Base-by-base conservation (phyloP, 35 echinoderm and acorn worm genomes). In the Apostichopus parvimensis region DNA sequence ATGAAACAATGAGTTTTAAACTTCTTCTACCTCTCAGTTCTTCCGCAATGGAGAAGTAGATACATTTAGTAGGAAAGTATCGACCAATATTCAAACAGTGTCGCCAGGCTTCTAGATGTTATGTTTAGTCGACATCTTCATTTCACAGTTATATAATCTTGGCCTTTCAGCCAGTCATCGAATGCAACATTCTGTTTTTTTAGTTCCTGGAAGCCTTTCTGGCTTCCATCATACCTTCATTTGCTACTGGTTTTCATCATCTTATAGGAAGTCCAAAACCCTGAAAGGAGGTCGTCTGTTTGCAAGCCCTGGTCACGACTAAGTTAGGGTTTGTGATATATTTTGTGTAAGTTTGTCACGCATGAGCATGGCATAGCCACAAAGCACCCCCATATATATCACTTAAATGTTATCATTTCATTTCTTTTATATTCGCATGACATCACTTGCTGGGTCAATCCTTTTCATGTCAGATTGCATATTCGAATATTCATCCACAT, bases 241-340 rank as follows among this genome's bases (percentile, higher is more conserved):
- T 45, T 72, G 86, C 60, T 24, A 71, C 62, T 26, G 68, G 72
- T 88, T 88, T 75, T 88, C 53, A 18, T 57, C 85, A 88, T 88
- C 68, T 72, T 88, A 18, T 88, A 88, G 86, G 68, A 88, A 88
- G 64, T 72, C 86, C 86, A 88, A 88, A 88, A 88, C 86, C 86
- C 68, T 88, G 86, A 88, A 88, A 75, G 86, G 86, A 53, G 86
- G 86, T 88, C 86, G 86, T 66, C 86, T 88, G 86, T 88, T 88
- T 88, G 68, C 86, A 75, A 88, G 86, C 62, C 86, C 86, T n/a
- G 86, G 61, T 88, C 86, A 88, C 64, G 86, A 88, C 61, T 88
- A 88, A 75, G 81, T 82, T 84, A 84, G 81, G 81, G 81, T 56
- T 54, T 84, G 28, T 84, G 71, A 75, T 84, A 60, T 56, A 12